Conservation (phyloP, 2,888 invertebrate species). For the Epicampocera succincta region DNA sequence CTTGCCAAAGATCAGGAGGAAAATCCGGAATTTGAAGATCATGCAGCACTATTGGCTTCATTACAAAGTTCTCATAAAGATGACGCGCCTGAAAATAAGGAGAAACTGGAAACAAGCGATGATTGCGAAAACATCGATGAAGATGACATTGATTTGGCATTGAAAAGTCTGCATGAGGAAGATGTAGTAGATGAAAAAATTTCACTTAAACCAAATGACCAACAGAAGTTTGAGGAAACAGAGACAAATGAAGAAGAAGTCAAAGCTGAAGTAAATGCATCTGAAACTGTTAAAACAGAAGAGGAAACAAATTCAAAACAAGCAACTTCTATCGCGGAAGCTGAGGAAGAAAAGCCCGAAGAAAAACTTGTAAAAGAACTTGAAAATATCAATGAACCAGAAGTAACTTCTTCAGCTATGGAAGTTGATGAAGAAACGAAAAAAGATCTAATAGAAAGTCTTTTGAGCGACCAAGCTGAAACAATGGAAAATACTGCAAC, state of each 20-base stretch:
- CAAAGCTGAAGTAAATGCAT: constrained; percentile 1
- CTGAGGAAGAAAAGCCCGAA: constrained; percentile 10
- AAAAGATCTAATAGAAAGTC: constrained; percentile 61
- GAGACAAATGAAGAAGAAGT: constrained; percentile 16
- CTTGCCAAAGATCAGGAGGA: constrained; percentile 76
- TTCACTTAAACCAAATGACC: constrained; percentile 7
- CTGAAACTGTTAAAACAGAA: constrained; percentile 1
- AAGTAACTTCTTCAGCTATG: constrained; percentile 24
- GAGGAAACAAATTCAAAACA: not conserved
- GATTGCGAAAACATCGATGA: constrained; percentile 68
- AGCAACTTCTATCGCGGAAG: not conserved
- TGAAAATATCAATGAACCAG: constrained; percentile 39
- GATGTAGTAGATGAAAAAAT: constrained; percentile 43
- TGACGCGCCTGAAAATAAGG: constrained; percentile 17
- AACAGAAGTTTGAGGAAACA: constrained; percentile 10
- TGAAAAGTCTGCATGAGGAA: constrained; percentile 76
- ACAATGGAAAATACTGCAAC: constrained; percentile 48
- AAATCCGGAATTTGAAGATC: constrained; percentile 24
- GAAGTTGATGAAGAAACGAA: constrained; percentile 54
- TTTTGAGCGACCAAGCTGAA: constrained; percentile 53
- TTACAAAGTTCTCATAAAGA: constrained; percentile 79
- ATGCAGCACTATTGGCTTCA: constrained; percentile 53
- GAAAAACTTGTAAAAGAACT: constrained; percentile 35
- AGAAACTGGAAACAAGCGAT: constrained; percentile 4
- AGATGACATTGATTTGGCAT: constrained; percentile 77